Evolutionary conservation across 1,140 invertebrate genomes (phyloP), one percentile per base, ranked within the genome.

Genomic region (Hyphantria cunea): DNA sequence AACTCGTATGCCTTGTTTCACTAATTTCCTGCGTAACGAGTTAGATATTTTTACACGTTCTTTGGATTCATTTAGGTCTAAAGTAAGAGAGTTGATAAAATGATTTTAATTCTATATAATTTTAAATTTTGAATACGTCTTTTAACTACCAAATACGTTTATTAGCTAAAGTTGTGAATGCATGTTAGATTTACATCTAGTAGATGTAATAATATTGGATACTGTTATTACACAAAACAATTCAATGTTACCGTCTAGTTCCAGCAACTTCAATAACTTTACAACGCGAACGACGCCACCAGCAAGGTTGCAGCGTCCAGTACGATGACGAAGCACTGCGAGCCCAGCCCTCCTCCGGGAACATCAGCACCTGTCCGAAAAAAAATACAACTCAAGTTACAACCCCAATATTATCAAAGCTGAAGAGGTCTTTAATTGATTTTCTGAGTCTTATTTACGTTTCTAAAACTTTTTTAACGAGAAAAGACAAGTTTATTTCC

Each of bases 291-390:
- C 93, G 91, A 63, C 95, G 95, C 96, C 96, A 97, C 95, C 96
- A 96, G 72, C 94, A 95, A 45, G 95, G 95, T 78, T 95, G 95
- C 66, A 97, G 92, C n/a, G 95, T 95, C 96, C 96, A 97, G 86
- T 97, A 96, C 25, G 95, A 95, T 64, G 95, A 96, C 31, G 95
- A 94, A 14, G 96, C 96, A 68, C 95, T 96, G 59, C 95, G 92
- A 39, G 96, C 96, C 95, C 96, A 97, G 6, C 66, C 66, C 32
- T 68, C 66, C 25, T 97, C 96, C 0, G 96, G 95, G 80, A 96
- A 97, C 60, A 97, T 91, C 64, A 96, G 92, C 54, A 97, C 94
- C 95, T 96, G 73, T 8, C 17, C 17, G 17, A 25, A 5, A 14
- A 72, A 60, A 69, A 72, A 70, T 9, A 56, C 4, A 48, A 59